These are phyloP conservation scores for Cactoblastis cactorum DNA, from an alignment of 2,888 invertebrate species.

Conservation along the genomic window DNA sequence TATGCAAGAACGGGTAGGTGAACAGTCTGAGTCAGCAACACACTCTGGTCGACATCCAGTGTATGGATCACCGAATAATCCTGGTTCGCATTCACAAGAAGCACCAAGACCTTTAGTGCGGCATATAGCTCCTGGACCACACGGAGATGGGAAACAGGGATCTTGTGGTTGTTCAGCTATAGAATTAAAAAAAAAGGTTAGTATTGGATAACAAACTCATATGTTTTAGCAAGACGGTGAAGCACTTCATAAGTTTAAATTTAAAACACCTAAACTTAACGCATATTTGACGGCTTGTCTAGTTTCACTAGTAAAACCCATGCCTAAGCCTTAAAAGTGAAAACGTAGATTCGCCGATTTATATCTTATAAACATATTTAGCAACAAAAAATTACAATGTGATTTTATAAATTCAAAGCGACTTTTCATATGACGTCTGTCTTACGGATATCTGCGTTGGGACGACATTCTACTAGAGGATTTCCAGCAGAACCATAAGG, in stretches of 20 bases:
- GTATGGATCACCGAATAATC: constrained; percentile 87
- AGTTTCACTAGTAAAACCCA: constrained; percentile 74
- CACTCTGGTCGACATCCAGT: constrained; percentile 91
- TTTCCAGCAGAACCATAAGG: constrained; percentile 84
- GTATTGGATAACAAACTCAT: constrained; percentile 12
- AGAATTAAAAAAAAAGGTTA: constrained; percentile 28
- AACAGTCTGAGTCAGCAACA: constrained; percentile 92
- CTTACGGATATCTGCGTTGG: constrained; percentile 72
- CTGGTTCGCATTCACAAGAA: constrained; percentile 85
- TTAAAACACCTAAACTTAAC: constrained; percentile 23
- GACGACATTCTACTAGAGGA: constrained; percentile 84
- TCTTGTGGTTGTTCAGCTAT: constrained; percentile 73
- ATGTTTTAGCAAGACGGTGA: constrained; percentile 41
- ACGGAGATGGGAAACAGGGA: constrained; percentile 92
- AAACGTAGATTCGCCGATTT: constrained; percentile 45
- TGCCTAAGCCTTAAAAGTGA: constrained; percentile 77
- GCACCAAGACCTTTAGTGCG: constrained; percentile 84
- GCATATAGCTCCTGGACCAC: constrained; percentile 90
- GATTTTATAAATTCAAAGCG: constrained; percentile 35
- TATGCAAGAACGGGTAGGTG: constrained; percentile 88
- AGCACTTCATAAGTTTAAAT: constrained; percentile 41
- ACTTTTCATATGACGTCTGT: constrained; percentile 60
- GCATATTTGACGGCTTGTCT: constrained; percentile 37
- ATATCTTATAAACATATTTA: constrained; percentile 1
- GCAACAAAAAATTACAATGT: constrained; percentile 8